Evolutionary conservation across 2,113 vertebrate species (phyloP), one percentile per base, ranked within the genome.

Genomic region (Hucho hucho): DNA sequence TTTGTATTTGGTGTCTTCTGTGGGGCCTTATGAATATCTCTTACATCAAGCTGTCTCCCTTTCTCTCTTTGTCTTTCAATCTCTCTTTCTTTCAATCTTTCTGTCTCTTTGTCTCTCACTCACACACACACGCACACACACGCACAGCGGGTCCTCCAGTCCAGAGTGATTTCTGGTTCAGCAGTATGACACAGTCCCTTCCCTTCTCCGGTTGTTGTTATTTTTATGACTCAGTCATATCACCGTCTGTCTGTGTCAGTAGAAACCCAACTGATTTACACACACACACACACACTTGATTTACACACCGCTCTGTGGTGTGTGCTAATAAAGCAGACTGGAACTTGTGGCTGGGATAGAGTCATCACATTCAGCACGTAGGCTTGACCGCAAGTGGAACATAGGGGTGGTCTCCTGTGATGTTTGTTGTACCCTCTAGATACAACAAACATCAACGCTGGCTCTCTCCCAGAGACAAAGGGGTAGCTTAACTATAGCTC

Each of bases 121-220:
- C 22, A 71, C 66, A 1, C 22, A 9, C 56, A 25, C 43, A 2
- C 18, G n/a, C 32, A 16, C 53, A 3, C 66, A 7, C 12, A 12
- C 72, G 6, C 61, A 20, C 76, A 74, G 32, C 6, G 63, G n/a
- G 3, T 77, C 6, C 4, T 11, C 13, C 20, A 7, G 53, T 32
- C 70, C 12, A 16, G 37, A 43, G 9, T 37, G 7, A 37, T 32
- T 67, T 68, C 61, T 81, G 73, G 83, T 86, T 87, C 85, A 43
- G 7, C 83, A 63, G 22, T 78, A 75, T 84, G 73, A 53, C 12
- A 67, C 82, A 81, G 84, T 88, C 71, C 6, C 75, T 84, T 86
- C 85, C 82, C 76, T 20, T 37, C 1, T 69, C 43, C 2, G 9
- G 37, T 43, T 43, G 9, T 43, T 43, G 37, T 43, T 43, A 0